Base-by-base conservation (phyloP, 2,888 invertebrate genomes). In the Cinara cedri region DNA sequence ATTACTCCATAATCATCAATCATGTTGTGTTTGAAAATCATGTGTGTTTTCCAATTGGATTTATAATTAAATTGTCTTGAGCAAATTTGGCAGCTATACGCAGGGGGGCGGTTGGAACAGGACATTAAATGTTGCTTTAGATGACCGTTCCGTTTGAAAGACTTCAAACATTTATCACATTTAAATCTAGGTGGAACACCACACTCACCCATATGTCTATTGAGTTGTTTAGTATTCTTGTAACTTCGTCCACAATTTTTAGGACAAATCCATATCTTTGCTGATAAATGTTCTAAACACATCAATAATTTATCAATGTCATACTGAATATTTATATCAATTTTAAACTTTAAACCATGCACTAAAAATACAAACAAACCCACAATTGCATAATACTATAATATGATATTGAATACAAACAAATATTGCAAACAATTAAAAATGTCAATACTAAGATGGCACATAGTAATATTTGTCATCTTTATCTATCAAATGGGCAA, bases 181-280 rank as follows among this genome's bases (percentile, higher is more conserved):
- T 82, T 81, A 81, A 84, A 74, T 46, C 49, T 46, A 63, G 34
- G 74, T 11, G 74, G 82, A 72, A 74, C 51, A 10, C 86, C 86
- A 82, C 87, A 87, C 82, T 87, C 86, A 74, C 85, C 84, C 81
- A 85, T 82, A 82, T 87, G 87, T n/a, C 51, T 76, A 26, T 63
- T 51, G n/a, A 83, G 74, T 55, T 81, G 81, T 24, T 84, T 83
- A 72, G 84, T 85, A 83, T 85, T 84, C 3, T 83, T 84, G 82
- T 86, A 86, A 60, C 51, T 62, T 63, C 83, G 82, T 3, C 82
- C 82, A 62, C 84, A 84, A 60, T 65, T 65, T 76, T 62, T 68
- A 9, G 81, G 81, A 42, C 81, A 81, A 21, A 71, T n/a, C 62
- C 66, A 78, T 78, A 72, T 72, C 10, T 9, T 13, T 2, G 19